These are phyloP conservation scores for Drosophila eugracilis DNA, from an alignment of 1,140 invertebrate species.

Conservation along the genomic window DNA sequence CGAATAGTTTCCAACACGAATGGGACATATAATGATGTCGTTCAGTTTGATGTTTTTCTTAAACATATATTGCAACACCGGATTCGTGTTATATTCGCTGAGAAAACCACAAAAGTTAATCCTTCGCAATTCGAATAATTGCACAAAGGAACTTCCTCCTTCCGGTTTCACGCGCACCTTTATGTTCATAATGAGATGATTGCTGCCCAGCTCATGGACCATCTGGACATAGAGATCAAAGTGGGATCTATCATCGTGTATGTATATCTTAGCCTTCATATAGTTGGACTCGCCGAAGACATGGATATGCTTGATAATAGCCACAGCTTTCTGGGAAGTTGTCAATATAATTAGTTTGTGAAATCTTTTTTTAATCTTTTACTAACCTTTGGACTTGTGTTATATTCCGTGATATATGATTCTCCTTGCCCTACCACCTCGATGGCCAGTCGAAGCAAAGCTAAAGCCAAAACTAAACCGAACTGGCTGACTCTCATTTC, in stretches of 20 bases:
- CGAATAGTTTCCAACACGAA: conserved; percentile 42
- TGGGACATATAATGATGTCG: conserved; percentile 35
- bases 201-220: conserved; percentile 35
- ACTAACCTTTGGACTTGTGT: conserved; percentile 5
- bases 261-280: conserved; percentile 15
- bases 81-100: conserved; percentile 33
- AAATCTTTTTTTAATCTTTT: neutral
- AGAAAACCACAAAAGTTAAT: conserved; percentile 50
- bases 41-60: conserved; percentile 29
- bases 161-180: conserved; percentile 24
- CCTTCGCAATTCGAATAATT: conserved; percentile 26
- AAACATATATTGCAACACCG: conserved; percentile 26
- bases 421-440: neutral
- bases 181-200: conserved; percentile 46
- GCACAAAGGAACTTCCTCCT: neutral
- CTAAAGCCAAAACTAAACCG: conserved; percentile 17
- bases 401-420: neutral
- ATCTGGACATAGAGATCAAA: conserved; percentile 38
- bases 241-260: conserved; percentile 28
- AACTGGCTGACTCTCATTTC: conserved; percentile 32
- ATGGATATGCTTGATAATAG: conserved; percentile 20
- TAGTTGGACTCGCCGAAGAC: conserved; percentile 30
- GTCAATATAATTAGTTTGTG: neutral
- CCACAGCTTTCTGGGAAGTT: conserved; percentile 14
- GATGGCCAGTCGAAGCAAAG: neutral